Conservation (phyloP, 2,888 invertebrate genomes). For the Darwinula stevensoni region DNA sequence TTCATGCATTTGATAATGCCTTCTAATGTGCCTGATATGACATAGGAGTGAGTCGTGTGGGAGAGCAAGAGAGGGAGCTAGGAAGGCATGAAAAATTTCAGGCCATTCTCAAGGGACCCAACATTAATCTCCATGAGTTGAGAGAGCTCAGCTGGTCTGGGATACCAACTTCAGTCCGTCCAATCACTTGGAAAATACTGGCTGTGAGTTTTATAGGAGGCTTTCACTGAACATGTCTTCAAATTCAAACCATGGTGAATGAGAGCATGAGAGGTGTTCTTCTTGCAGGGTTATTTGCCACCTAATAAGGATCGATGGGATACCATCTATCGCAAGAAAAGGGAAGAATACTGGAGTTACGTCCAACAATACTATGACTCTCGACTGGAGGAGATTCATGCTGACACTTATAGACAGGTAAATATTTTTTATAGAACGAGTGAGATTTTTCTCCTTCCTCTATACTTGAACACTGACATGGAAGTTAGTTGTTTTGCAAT, state of each 20-base stretch:
- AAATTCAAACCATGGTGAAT: no score
- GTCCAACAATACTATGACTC: constrained; percentile 88
- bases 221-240: no score
- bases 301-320: constrained; percentile 63
- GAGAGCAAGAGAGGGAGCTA: no score
- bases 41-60: no score
- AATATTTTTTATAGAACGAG: no score
- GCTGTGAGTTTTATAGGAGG: no score
- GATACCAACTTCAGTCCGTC: constrained; percentile 56
- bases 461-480: no score
- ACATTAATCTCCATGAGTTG: constrained; percentile 55
- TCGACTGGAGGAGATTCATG: constrained; percentile 53
- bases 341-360: constrained; percentile 80
- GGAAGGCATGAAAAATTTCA: constrained; percentile 33
- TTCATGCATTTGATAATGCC: no score
- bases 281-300: constrained; percentile 57
- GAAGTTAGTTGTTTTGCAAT: no score
- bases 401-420: constrained; percentile 70
- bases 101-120: constrained; percentile 36
- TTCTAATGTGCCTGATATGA: no score
- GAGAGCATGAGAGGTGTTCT: not conserved
- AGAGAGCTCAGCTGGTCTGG: constrained; percentile 87
- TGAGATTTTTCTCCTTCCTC: no score
- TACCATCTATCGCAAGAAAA: constrained; percentile 60
- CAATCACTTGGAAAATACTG: constrained; percentile 25